Base-by-base conservation (phyloP, 2,113 vertebrate genomes). In the Rhodinocichla rosea region DNA sequence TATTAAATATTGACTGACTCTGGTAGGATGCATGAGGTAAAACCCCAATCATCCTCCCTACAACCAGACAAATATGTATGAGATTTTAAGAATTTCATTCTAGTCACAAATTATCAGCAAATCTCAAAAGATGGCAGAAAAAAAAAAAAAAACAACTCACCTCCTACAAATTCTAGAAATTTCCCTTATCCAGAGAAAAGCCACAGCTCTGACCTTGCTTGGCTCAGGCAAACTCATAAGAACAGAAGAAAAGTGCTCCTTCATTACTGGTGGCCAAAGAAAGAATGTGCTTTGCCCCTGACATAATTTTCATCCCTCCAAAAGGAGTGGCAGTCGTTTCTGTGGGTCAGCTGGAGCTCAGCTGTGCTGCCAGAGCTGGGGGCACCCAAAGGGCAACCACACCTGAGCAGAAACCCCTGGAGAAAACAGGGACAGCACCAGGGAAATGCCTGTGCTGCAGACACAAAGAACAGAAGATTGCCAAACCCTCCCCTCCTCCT, bases 31-130 rank as follows among this genome's bases (percentile, higher is more conserved):
- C 64, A 75, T 44, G 86, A 89, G 57, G 76, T 87, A 65, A 92
- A 96, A 92, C 79, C 49, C 83, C 68, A 93, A 49, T 89, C 65
- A 71, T 50, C 32, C 60, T 89, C 15, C 33, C 77, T 91, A 59
- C 52, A 63, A 70, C 68, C 32, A 67, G 85, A 49, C 71, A 94
- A 95, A 82, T 65, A 94, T 71, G 45, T n/a, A 17, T 59, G 39
- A 87, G 84, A 92, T 91, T 83, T 86, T 84, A 91, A 94, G 74
- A 94, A 94, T 95, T 94, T 93, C 85, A 64, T 90, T 92, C 68
- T 57, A 82, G 49, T 83, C 69, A 67, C 64, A 89, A 94, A 81
- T 70, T 75, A 81, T 81, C 85, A 87, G 52, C 60, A 86, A 90
- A 89, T 90, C 22, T 75, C 67, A 92, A 78, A 90, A 86, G 50